phyloP scores from a whole-genome alignment of 1,140 invertebrate species.

The Oryzaephilus surinamensis region DNA sequence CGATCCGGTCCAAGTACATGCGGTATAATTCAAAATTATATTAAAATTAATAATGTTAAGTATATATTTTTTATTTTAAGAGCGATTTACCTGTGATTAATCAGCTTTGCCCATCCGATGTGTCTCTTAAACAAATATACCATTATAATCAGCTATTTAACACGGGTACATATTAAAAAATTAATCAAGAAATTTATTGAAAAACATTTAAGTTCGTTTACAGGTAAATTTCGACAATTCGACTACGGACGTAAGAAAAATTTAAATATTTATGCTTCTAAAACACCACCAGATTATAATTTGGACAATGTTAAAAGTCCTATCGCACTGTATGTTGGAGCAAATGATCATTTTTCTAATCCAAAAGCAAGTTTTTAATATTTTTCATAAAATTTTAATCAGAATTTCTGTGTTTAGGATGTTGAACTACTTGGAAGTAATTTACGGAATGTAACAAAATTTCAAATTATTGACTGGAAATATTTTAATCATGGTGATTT shows the following conservation, averaged over 20 bases:
- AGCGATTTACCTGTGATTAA: not conserved
- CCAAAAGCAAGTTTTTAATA: too few species aligned
- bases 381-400: slow-evolving; percentile 24
- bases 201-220: too few species aligned
- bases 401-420: slow-evolving; percentile 20
- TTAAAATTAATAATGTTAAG: slow-evolving; percentile 3
- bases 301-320: too few species aligned
- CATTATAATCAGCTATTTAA: slow-evolving; percentile 12
- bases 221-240: slow-evolving; percentile 37
- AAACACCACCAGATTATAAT: too few species aligned
- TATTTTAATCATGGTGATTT: slow-evolving; percentile 28
- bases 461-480: slow-evolving; percentile 36
- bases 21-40: too few species aligned
- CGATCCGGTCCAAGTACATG: too few species aligned
- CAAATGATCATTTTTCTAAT: too few species aligned
- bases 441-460: slow-evolving; percentile 54
- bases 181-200: too few species aligned
- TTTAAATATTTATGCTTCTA: slow-evolving; percentile 1
- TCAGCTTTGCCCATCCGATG: slow-evolving; percentile 5
- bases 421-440: not conserved
- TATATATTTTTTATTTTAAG: slow-evolving; percentile 9
- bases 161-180: too few species aligned
- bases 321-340: slow-evolving; percentile 7
- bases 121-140: slow-evolving; percentile 10
- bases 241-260: slow-evolving; percentile 35